Evolutionary conservation across 2,113 vertebrate species (phyloP), one percentile per base, ranked within the genome.

Genomic region (Egretta garzetta): DNA sequence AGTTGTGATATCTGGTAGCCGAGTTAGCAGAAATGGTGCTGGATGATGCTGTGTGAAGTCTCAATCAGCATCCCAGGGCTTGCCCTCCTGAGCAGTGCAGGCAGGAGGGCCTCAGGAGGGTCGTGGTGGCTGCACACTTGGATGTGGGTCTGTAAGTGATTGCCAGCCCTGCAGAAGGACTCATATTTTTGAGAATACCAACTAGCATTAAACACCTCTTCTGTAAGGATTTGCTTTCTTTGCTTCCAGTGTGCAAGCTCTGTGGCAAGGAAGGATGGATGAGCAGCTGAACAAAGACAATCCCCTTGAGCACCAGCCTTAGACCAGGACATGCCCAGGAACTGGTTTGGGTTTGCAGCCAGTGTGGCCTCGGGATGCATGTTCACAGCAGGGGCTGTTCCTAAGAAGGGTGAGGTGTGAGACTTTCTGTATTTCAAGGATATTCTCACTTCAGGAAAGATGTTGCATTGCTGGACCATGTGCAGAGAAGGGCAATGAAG

Each of bases 121-220:
- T 50, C 1, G 0, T 22, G 6, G 80, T 19, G 52, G 30, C 47
- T 72, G 58, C 0, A 0, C 16, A 5, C 27, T 59, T 3, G 1
- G 39, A 14, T 62, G 22, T 30, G 24, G 17, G 2, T 53, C 32
- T 50, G 4, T 26, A 50, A 28, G 43, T 14, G 50, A 30, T 27
- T 33, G 14, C 28, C 68, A 76, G 18, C 52, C 12, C 28, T 7
- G 1, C 37, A 23, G 37, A 23, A 74, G 18, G 5, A 52, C 43
- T 37, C 8, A 1, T 37, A 26, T 56, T 66, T 71, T 68, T 72
- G 67, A 63, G n/a, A 72, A 15, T 43, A 45, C 23, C 30, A 62
- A 4, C 22, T 62, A 53, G 17, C 0, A 0, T 53, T 72, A 45
- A 30, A 11, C n/a, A n/a, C 5, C 15, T 47, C 26, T 75, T 67